These are phyloP conservation scores for Ennomos erosarius DNA, from an alignment of 2,888 invertebrate species.

Conservation along the genomic window DNA sequence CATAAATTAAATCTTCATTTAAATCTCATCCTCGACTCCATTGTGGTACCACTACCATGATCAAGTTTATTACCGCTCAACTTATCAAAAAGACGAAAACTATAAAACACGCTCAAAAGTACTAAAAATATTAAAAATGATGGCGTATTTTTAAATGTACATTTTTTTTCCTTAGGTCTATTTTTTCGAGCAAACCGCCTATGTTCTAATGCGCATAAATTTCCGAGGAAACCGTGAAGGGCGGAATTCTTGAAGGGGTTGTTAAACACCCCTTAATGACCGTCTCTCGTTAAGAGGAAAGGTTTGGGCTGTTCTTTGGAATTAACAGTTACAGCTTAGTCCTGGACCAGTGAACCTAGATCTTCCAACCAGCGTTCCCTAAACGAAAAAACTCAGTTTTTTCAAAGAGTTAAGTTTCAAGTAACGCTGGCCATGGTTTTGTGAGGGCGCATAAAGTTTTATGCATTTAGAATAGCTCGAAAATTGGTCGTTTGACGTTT, in stretches of 20 bases:
- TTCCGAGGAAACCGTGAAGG: constrained; percentile 35
- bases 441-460: constrained; percentile 73
- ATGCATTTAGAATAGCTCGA: constrained; percentile 76
- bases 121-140: too few species aligned
- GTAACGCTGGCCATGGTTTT: constrained; percentile 53
- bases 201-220: constrained; percentile 37
- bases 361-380: constrained; percentile 34
- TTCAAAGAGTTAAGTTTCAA: constrained; percentile 43
- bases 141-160: background rate
- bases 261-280: constrained; percentile 76
- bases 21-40: too few species aligned
- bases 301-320: constrained; percentile 77
- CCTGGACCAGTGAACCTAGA: constrained; percentile 48
- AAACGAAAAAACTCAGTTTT: constrained; percentile 3
- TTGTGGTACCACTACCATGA: too few species aligned
- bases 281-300: constrained; percentile 73
- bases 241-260: constrained; percentile 39
- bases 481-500: constrained; percentile 75
- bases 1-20: too few species aligned
- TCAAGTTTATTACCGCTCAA: too few species aligned
- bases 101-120: too few species aligned
- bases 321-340: constrained; percentile 71
- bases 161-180: background rate
- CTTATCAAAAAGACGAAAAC: too few species aligned
- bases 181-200: constrained; percentile 20